Evolutionary conservation across 2,888 invertebrate genomes (phyloP).

Genomic region (Ganaspis brasiliensis): DNA sequence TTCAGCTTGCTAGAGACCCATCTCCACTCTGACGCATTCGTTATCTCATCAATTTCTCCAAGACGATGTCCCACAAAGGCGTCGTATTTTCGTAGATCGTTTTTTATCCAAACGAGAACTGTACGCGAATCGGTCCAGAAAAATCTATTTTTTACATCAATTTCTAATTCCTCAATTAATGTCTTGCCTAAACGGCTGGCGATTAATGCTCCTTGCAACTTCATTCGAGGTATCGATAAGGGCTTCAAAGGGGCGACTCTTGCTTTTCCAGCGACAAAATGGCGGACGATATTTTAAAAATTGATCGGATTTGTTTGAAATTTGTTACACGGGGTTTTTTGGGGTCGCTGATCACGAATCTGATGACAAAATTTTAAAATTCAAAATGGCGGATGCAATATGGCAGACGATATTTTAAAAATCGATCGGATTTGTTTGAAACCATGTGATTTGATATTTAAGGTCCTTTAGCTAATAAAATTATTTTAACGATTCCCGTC

Average conservation of each 20-base stretch:
- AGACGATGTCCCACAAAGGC: conserved; percentile 1
- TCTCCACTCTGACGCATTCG: conserved; percentile 59
- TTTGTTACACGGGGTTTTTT: too few relatives aligned
- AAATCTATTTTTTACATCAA: not conserved
- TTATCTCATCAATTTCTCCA: conserved; percentile 15
- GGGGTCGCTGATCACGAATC: not conserved
- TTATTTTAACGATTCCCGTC: too few relatives aligned
- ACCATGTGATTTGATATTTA: too few relatives aligned
- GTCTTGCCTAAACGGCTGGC: conserved; percentile 27
- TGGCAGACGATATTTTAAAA: too few relatives aligned
- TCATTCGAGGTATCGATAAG: conserved; percentile 39
- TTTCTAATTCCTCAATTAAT: not conserved
- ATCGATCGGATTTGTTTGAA: too few relatives aligned
- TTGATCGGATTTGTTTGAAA: too few relatives aligned
- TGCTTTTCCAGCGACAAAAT: conserved; percentile 5
- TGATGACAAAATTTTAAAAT: too few relatives aligned
- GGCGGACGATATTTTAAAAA: too few relatives aligned
- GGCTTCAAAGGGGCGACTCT: conserved; percentile 45
- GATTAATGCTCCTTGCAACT: conserved; percentile 42
- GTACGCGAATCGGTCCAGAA: conserved; percentile 43
- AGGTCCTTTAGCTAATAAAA: too few relatives aligned
- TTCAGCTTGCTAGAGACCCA: conserved; percentile 64
- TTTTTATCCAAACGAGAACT: not conserved
- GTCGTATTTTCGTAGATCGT: not conserved
- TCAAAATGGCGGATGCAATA: too few relatives aligned